phyloP scores from a whole-genome alignment of 2,888 invertebrate genomes.

The Callinectes sapidus region DNA sequence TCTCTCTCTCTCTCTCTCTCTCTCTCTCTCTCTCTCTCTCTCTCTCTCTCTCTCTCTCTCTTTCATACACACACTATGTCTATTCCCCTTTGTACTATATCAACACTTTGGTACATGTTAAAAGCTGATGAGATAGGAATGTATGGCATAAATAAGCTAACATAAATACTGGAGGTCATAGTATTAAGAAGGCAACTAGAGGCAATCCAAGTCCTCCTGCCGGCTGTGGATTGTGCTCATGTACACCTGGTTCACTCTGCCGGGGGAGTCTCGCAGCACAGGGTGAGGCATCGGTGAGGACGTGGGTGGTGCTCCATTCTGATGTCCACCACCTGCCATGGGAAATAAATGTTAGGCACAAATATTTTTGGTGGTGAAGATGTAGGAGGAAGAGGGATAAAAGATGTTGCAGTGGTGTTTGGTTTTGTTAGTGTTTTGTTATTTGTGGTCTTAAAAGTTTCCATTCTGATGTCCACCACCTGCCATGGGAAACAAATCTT shows the following conservation, averaged over 20 bases:
- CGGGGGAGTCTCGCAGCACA: neutral
- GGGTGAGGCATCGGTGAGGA: neutral
- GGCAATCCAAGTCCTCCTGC: neutral
- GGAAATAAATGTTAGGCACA: neutral
- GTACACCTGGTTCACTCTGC: constrained; percentile 42
- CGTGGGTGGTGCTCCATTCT: neutral
- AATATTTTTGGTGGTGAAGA: neutral
- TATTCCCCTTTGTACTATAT: neutral
- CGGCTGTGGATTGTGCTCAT: neutral
- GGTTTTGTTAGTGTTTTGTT: neutral
- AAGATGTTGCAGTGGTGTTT: neutral
- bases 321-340: neutral
- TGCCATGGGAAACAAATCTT: neutral
- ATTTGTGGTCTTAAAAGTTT: neutral
- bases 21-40: constrained; percentile 21
- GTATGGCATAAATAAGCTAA: neutral
- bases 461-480: neutral
- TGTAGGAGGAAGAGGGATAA: neutral
- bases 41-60: neutral
- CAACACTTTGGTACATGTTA: neutral
- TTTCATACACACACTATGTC: neutral
- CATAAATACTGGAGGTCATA: neutral
- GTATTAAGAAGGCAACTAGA: neutral
- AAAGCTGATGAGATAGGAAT: neutral
- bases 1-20: neutral